Evolutionary conservation across 2,113 vertebrate genomes (phyloP), one percentile per base, ranked within the genome.

Genomic region (Microtus pennsylvanicus): DNA sequence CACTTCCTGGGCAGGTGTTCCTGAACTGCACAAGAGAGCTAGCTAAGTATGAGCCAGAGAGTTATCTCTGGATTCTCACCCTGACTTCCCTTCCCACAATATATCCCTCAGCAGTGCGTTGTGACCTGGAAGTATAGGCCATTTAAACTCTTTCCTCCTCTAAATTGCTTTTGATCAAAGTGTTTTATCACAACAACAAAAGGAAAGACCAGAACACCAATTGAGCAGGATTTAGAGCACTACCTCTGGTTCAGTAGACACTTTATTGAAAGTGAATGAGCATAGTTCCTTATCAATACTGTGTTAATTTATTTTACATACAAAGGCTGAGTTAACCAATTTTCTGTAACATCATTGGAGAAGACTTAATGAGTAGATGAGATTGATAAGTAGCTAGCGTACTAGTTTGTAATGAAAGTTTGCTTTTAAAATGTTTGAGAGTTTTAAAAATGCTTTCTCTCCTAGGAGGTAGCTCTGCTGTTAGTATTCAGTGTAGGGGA

Each of bases 371-470:
- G 72, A 91, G 47, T 45, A 90, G 12, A 19, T 81, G 69, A 77
- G 78, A 85, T 83, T 77, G 26, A 70, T 92, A 58, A 33, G 30
- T 3, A 95, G 80, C 55, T 94, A 92, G 26, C 11, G 47, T 86
- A 78, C 9, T 35, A 89, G 22, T 94, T 87, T 88, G 13, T 82
- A 78, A 76, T 89, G 17, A 38, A 82, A 10, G 8, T 28, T 88
- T 88, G 76, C 85, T 93, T 96, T 61, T 67, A 86, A 72, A 83
- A 19, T 92, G 83, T 93, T 93, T 96, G 80, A 93, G 50, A 85
- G 7, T 87, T 93, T 89, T 90, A 22, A 95, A 97, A 94, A 70
- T 90, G 63, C 61, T 97, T 89, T 63, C 12, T 97, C 90, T 14
- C 81, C 50, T 78, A 5, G 74, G 91, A 90, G 96, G 47, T 92